These are phyloP conservation scores for Alexandromys fortis DNA, from an alignment of 2,113 vertebrate species.

Conservation along the genomic window DNA sequence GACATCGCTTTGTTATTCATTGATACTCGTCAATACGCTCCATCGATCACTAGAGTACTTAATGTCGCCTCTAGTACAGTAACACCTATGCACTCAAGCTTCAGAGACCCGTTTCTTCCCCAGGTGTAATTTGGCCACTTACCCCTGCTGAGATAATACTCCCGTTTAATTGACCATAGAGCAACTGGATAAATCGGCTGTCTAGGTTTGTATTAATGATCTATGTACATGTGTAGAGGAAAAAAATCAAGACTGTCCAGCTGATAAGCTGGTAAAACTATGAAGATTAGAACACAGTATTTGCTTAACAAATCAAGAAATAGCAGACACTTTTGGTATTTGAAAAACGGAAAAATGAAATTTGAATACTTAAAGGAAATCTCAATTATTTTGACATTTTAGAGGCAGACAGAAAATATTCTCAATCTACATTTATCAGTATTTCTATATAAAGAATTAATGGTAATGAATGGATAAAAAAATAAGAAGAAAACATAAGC, in stretches of 20 bases:
- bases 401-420: not conserved
- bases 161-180: constrained; percentile 76
- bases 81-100: constrained; percentile 63
- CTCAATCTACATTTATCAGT: not conserved
- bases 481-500: not conserved
- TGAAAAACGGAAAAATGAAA: constrained; percentile 55
- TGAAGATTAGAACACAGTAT: not conserved
- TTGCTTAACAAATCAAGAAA: constrained; percentile 45
- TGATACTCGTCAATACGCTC: constrained; percentile 75
- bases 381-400: constrained; percentile 26
- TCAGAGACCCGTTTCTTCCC: constrained; percentile 79
- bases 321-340: constrained; percentile 69
- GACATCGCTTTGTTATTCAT: constrained; percentile 65
- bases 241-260: constrained; percentile 45
- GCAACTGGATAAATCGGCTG: constrained; percentile 64
- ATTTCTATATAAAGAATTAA: not conserved
- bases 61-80: constrained; percentile 43
- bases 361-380: not conserved
- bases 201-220: constrained; percentile 45
- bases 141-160: constrained; percentile 64
- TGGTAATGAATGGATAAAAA: not conserved
- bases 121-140: constrained; percentile 73
- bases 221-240: not conserved
- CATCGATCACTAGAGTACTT: constrained; percentile 73
- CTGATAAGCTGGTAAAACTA: not conserved